These are phyloP conservation scores for Rhea americana DNA, from an alignment of 2,113 vertebrate genomes.

Conservation along the genomic window DNA sequence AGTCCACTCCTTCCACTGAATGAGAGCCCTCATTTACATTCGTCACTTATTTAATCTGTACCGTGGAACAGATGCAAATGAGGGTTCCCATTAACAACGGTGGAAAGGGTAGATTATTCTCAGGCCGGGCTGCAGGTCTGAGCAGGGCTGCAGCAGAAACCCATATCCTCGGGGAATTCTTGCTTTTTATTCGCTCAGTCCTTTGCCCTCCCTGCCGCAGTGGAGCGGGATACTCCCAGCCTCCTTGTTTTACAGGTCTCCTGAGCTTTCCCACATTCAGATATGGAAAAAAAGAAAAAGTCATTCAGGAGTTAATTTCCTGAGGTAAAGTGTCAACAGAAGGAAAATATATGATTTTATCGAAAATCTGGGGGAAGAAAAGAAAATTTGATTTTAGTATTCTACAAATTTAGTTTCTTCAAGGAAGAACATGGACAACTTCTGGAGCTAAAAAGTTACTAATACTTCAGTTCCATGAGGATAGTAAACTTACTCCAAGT, in stretches of 20 bases:
- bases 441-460: neutral
- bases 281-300: too few relatives aligned
- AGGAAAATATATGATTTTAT: neutral
- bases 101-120: neutral
- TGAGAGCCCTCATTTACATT: neutral
- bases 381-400: accelerated
- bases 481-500: neutral
- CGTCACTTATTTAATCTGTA: too few relatives aligned
- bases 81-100: neutral
- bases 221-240: accelerated
- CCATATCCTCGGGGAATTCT: neutral
- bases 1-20: neutral
- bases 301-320: accelerated
- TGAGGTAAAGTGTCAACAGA: neutral
- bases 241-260: too few relatives aligned
- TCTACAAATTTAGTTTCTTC: neutral
- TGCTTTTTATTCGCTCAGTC: neutral
- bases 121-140: accelerated
- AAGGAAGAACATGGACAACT: neutral
- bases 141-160: neutral
- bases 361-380: neutral
- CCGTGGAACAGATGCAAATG: neutral
- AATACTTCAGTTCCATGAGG: accelerated
- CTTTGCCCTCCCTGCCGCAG: accelerated
- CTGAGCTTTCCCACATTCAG: neutral